phyloP scores from a whole-genome alignment of 2,888 invertebrate species.

The Ashinkailepas kermadecensis region DNA sequence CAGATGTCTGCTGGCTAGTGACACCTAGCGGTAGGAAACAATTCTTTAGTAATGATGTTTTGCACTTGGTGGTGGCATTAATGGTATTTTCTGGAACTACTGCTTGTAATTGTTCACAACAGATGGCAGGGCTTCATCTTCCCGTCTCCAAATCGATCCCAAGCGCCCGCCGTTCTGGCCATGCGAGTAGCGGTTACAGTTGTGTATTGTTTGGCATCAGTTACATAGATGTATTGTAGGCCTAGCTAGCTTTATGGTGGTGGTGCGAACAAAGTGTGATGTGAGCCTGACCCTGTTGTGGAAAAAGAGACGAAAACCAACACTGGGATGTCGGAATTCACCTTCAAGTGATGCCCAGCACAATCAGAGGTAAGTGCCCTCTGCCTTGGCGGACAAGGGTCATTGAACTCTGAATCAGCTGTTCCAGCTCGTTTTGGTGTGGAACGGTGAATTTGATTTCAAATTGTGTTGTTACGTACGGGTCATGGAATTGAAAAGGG shows the following conservation, averaged over 20 bases:
- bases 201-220: background rate
- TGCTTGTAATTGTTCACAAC: background rate
- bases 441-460: no score
- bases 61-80: no score
- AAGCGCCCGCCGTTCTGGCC: background rate
- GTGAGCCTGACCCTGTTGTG: background rate
- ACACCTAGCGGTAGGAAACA: no score
- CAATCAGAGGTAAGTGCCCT: constrained; percentile 16
- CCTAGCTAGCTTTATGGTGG: background rate
- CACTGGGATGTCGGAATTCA: background rate
- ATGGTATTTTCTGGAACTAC: no score
- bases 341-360: constrained; percentile 11
- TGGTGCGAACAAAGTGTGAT: background rate
- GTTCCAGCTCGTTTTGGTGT: background rate
- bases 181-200: background rate
- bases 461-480: background rate
- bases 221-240: background rate
- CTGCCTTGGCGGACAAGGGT: background rate
- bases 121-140: background rate
- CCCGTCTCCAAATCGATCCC: background rate
- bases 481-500: background rate
- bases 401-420: constrained; percentile 17
- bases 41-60: no score
- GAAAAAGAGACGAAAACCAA: background rate
- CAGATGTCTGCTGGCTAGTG: no score